Conservation (phyloP, 2,797 vertebrate species). For the Brachyalestes nurse region DNA sequence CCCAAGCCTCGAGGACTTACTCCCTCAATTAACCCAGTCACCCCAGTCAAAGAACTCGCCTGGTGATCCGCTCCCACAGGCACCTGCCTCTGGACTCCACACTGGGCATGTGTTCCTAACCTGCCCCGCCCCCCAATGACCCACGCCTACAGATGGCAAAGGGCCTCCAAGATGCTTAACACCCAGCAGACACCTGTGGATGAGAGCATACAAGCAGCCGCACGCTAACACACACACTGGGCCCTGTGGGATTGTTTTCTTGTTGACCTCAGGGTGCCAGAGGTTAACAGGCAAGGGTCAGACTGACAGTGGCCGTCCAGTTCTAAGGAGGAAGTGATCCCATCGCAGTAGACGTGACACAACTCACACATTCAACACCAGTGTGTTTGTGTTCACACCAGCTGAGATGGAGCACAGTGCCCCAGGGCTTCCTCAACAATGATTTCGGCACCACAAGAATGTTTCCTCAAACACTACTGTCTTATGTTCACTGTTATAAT, state of each 20-base stretch:
- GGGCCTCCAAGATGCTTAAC: slow-evolving; percentile 77
- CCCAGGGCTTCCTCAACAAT: slow-evolving; percentile 23
- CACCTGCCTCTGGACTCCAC: slow-evolving; percentile 79
- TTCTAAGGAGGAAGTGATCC: slow-evolving; percentile 84
- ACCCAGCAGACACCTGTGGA: slow-evolving; percentile 81
- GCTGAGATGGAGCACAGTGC: slow-evolving; percentile 32
- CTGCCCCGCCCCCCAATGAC: slow-evolving; percentile 78
- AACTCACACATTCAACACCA: slow-evolving; percentile 60
- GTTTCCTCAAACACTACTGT: slow-evolving; percentile 1
- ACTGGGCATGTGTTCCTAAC: slow-evolving; percentile 82
- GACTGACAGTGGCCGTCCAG: slow-evolving; percentile 84
- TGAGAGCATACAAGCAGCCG: slow-evolving; percentile 55
- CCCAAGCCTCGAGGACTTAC: slow-evolving; percentile 72
- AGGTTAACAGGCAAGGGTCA: slow-evolving; percentile 91
- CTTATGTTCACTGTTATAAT: slow-evolving; percentile 15
- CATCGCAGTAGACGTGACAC: slow-evolving; percentile 71
- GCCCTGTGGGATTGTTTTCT: slow-evolving; percentile 82
- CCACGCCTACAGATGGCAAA: slow-evolving; percentile 77
- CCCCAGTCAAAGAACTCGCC: slow-evolving; percentile 50
- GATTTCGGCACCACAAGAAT: slow-evolving; percentile 39
- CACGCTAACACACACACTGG: slow-evolving; percentile 65
- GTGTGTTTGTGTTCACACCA: slow-evolving; percentile 59
- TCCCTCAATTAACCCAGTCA: slow-evolving; percentile 70
- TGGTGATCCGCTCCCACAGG: slow-evolving; percentile 59
- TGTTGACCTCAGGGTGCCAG: slow-evolving; percentile 82